Evolutionary conservation across 2,888 invertebrate genomes (phyloP), one percentile per base, ranked within the genome.

Genomic region (Melinaea menophilus): DNA sequence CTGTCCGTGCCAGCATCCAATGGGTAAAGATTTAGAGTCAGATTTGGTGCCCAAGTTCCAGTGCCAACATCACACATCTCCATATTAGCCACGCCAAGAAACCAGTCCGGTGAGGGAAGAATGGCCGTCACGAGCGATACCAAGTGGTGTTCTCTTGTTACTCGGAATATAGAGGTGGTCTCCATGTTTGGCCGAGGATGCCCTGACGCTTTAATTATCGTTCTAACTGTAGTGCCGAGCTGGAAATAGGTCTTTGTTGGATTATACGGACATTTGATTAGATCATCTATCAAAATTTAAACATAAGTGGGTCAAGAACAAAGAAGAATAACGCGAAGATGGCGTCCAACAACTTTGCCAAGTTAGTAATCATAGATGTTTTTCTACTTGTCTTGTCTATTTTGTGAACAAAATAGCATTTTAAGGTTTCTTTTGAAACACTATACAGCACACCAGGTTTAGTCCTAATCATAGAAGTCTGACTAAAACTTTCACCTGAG

Each of bases 1-100:
- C 94, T 94, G 76, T 99, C 99, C 0, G 98, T 98, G 0, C 99
- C 99, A 55, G 98, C 98, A 85, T 99, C 99, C 88, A 96, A 96
- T 0, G 99, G 98, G 78, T 95, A 97, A 12, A 99, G 90, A 85
- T 98, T 97, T 47, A 98, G 92, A 4, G 92, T 93, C 63, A 95
- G 88, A 62, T 93, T 93, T 56, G 95, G 93, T 4, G 95, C 92
- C 99, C 99, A 99, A 4, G 72, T 71, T 0, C 78, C 75, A 0
- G 96, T 96, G 78, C 96, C 94, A 5, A 90, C 84, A 31, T 94
- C 91, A 75, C 99, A 99, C 2, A 99, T 90, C 79, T 99, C 96
- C 61, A 98, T 85, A 0, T 96, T 95, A 48, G 95, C 95, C 0
- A 99, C 94, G 1, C 99, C 99, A 2, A 98, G 95, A 69, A 98